Conservation (phyloP, 2,888 invertebrate genomes). For the Parapristionchus giblindavisi region DNA sequence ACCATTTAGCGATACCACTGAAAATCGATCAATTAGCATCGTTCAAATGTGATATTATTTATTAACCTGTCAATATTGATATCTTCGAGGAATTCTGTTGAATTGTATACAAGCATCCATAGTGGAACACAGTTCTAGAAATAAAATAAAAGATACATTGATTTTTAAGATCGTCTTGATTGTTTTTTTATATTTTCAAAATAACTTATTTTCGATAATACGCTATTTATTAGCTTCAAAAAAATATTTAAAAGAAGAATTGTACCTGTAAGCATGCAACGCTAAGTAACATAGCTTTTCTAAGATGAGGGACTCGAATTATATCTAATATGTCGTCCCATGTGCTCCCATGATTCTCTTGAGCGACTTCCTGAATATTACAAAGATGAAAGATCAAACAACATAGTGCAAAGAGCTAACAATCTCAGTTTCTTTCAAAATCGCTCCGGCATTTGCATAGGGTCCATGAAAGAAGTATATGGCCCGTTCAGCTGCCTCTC, state of each 20-base stretch:
- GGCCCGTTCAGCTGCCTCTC: not conserved
- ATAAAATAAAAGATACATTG: too few relatives aligned
- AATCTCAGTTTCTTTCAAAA: not conserved
- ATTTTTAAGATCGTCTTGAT: too few relatives aligned
- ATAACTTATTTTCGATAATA: too few relatives aligned
- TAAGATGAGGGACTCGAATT: constrained; percentile 50
- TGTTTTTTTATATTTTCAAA: too few relatives aligned
- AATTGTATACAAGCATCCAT: constrained; percentile 55
- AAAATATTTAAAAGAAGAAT: not conserved
- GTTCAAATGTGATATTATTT: too few relatives aligned
- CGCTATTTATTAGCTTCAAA: too few relatives aligned
- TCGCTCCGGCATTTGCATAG: not conserved
- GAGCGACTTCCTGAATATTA: not conserved
- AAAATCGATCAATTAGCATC: too few relatives aligned
- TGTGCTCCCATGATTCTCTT: not conserved
- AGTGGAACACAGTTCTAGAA: constrained; percentile 54
- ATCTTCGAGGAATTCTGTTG: constrained; percentile 51
- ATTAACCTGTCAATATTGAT: not conserved
- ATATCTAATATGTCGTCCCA: constrained; percentile 21
- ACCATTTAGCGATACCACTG: constrained; percentile 53
- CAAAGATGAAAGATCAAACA: not conserved
- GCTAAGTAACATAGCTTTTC: constrained; percentile 52
- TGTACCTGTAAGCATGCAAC: constrained; percentile 46
- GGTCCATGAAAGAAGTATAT: not conserved
- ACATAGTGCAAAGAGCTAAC: not conserved